Percentiles rank a stretch among this genome's conserved stretches.
phyloP scores from a whole-genome alignment of 2,113 vertebrate genomes.

The Pelodiscus sinensis region DNA sequence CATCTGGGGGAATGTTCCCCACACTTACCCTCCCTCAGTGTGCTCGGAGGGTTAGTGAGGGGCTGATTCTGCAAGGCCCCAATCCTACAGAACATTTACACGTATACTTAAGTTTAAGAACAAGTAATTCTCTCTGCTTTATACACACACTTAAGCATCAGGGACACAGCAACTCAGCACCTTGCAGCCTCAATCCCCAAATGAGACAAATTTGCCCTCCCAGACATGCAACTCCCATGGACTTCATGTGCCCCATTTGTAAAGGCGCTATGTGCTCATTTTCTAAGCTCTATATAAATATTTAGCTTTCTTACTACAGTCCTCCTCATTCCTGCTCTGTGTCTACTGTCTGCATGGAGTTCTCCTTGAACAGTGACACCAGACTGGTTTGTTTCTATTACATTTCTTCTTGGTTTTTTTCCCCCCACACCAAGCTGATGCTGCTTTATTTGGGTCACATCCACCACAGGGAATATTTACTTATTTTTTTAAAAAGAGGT shows the following conservation, averaged over 20 bases:
- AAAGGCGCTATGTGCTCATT: not conserved
- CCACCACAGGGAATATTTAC: accelerated
- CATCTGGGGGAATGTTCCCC: not conserved
- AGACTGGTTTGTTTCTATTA: not conserved
- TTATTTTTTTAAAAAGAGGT: not conserved
- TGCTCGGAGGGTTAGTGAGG: not conserved
- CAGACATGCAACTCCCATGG: accelerated
- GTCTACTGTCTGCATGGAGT: not conserved
- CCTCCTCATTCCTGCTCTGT: accelerated
- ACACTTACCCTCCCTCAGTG: accelerated
- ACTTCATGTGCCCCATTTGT: accelerated
- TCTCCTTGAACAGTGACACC: accelerated
- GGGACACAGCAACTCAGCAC: not conserved
- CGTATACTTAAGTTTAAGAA: not conserved
- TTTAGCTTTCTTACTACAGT: not conserved
- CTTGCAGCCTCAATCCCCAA: not conserved
- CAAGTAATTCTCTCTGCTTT: not conserved
- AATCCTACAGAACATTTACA: not conserved
- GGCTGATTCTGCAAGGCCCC: not conserved
- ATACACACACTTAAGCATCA: not conserved
- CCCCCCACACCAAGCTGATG: not conserved
- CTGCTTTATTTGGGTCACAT: not conserved
- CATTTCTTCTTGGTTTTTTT: accelerated
- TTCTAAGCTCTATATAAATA: not conserved
- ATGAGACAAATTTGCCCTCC: not conserved